These are phyloP conservation scores for Anabacerthia variegaticeps DNA, from an alignment of 2,797 vertebrate species.

Conservation along the genomic window DNA sequence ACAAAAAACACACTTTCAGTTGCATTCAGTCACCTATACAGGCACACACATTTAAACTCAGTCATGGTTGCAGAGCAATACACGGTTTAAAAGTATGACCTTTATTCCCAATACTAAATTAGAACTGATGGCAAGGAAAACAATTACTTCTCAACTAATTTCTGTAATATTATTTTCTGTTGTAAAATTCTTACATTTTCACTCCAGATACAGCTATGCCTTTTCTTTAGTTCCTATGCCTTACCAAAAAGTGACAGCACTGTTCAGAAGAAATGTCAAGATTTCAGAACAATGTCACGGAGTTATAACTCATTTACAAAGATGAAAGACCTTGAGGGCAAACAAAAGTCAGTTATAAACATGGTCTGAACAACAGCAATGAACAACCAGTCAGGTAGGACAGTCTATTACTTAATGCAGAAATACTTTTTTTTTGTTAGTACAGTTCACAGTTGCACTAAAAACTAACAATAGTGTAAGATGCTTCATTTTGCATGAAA, in stretches of 20 bases:
- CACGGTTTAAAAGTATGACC: neutral
- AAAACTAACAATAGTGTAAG: neutral
- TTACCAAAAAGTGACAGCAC: conserved; percentile 16
- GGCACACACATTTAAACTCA: neutral
- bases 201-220: neutral
- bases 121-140: neutral
- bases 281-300: neutral
- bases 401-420: conserved; percentile 14
- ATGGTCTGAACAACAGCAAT: neutral
- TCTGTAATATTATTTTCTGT: neutral
- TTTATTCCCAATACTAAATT: neutral
- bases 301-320: neutral
- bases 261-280: neutral
- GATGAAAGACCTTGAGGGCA: neutral
- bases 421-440: neutral
- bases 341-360: neutral
- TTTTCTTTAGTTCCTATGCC: neutral
- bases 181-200: conserved; percentile 15
- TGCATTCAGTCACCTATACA: neutral
- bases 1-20: neutral
- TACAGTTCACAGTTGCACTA: neutral
- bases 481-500: neutral
- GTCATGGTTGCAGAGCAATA: neutral
- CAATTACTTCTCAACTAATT: neutral
- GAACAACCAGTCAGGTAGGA: conserved; percentile 1